Percentiles rank a stretch among this genome's conserved stretches.
phyloP scores from a whole-genome alignment of 2,888 invertebrate species.

The Eilema griseolum region DNA sequence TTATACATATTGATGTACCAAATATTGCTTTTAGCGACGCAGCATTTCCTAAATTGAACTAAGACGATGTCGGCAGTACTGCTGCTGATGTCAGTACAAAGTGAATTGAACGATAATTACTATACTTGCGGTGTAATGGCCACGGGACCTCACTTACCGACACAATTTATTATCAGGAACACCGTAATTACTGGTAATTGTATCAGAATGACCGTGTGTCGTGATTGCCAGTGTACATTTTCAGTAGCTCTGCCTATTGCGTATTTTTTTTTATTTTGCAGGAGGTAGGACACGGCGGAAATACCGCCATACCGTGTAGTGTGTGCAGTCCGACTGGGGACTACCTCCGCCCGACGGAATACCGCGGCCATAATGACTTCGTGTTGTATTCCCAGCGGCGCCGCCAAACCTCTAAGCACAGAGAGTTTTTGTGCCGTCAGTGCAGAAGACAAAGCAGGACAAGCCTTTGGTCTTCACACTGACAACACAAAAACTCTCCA shows the following conservation, averaged over 20 bases:
- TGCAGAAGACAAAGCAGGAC: too few relatives aligned
- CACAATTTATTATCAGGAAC: neutral
- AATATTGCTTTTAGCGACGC: neutral
- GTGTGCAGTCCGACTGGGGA: too few relatives aligned
- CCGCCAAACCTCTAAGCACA: too few relatives aligned
- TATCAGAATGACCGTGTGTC: conserved; percentile 1
- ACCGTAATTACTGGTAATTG: conserved; percentile 4
- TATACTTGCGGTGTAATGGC: neutral
- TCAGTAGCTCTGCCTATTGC: neutral
- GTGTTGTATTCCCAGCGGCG: too few relatives aligned
- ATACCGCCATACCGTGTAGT: too few relatives aligned
- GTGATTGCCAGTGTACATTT: neutral
- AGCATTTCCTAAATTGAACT: neutral
- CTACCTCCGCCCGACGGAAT: too few relatives aligned
- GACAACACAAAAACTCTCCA: too few relatives aligned
- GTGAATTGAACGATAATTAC: conserved; percentile 1
- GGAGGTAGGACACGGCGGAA: too few relatives aligned
- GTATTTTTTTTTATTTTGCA: neutral
- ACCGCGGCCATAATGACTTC: too few relatives aligned
- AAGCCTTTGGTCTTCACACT: too few relatives aligned
- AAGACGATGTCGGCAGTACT: neutral
- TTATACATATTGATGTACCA: too few relatives aligned
- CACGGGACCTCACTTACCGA: neutral
- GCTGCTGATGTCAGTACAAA: conserved; percentile 1
- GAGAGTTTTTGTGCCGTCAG: too few relatives aligned